Evolutionary conservation across 1,140 invertebrate species (phyloP).

Genomic region (Contarinia nasturtii): DNA sequence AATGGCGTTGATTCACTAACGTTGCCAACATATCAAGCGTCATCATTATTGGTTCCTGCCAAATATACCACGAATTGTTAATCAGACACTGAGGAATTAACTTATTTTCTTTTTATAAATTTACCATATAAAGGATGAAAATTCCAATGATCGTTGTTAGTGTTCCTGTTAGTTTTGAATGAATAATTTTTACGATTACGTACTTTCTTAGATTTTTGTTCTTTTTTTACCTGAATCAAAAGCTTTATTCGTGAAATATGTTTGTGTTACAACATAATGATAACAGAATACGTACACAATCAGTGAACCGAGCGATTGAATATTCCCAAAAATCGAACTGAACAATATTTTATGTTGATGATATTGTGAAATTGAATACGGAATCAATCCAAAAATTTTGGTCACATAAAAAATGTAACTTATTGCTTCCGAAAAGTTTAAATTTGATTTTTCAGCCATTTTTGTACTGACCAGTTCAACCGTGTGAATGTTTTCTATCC

Average conservation of each 20-base stretch:
- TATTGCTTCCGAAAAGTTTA: neutral
- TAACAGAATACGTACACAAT: neutral
- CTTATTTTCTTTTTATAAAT: neutral
- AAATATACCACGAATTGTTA: neutral
- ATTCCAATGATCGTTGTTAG: conserved; percentile 22
- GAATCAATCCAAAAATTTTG: neutral
- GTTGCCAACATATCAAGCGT: conserved; percentile 16
- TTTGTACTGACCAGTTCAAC: neutral
- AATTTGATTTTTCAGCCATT: conserved; percentile 2
- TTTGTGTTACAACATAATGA: neutral
- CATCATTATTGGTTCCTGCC: conserved; percentile 9
- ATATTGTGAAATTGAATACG: neutral
- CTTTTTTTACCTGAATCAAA: neutral
- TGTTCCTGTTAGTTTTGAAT: conserved; percentile 10
- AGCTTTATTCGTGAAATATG: neutral
- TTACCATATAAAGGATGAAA: conserved; percentile 18
- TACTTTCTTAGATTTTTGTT: neutral
- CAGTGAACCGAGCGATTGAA: neutral
- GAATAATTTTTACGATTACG: neutral
- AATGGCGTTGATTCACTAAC: conserved; percentile 14
- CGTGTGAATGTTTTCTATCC: no score
- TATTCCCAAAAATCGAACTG: neutral
- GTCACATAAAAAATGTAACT: neutral
- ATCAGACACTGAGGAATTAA: neutral
- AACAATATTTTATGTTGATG: neutral